Evolutionary conservation across 2,113 vertebrate genomes (phyloP), one percentile per base, ranked within the genome.

Genomic region (Gasterosteus aculeatus): DNA sequence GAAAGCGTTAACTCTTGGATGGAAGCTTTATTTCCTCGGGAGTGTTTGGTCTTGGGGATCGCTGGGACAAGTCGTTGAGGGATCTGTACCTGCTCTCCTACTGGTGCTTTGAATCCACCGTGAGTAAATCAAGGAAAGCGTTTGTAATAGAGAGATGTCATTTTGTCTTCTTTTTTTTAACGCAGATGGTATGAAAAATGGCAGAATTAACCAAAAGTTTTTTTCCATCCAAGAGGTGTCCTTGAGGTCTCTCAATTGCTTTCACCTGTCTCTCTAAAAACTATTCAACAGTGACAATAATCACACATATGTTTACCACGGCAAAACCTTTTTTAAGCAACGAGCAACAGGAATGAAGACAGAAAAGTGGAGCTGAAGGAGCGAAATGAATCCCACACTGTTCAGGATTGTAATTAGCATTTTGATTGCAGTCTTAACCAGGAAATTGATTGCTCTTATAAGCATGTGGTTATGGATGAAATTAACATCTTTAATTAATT

Each of bases 401-500:
- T 78, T 78, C 70, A 1, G n/a, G 56, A 66, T 53, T 79, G 59
- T 80, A 85, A 88, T 90, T 91, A 86, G 66, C 81, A 83, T 87
- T 87, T 87, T 87, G 62, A 91, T 87, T 81, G 73, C 49, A 72
- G 69, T 66, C 66, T 63, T 71, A 86, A 69, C 11, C 73, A 85
- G 68, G 68, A 76, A 85, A 76, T 76, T 78, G 74, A 75, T 87
- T 81, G 74, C 58, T 81, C 79, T 60, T 75, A 75, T 90, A 80
- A 83, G 63, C 3, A 5, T 67, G 41, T 66, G 51, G 60, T 81
- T 80, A 54, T 72, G 77, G 73, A 80, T 75, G 59, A 84, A 85
- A 90, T 85, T 75, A 78, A 63, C 84, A 79, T 80, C 72, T 85
- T 84, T 80, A 84, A 85, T n/a, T n/a, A n/a, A n/a, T n/a, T n/a